Evolutionary conservation across 1,140 invertebrate genomes (phyloP), one percentile per base, ranked within the genome.

Genomic region (Drosophila leontia): DNA sequence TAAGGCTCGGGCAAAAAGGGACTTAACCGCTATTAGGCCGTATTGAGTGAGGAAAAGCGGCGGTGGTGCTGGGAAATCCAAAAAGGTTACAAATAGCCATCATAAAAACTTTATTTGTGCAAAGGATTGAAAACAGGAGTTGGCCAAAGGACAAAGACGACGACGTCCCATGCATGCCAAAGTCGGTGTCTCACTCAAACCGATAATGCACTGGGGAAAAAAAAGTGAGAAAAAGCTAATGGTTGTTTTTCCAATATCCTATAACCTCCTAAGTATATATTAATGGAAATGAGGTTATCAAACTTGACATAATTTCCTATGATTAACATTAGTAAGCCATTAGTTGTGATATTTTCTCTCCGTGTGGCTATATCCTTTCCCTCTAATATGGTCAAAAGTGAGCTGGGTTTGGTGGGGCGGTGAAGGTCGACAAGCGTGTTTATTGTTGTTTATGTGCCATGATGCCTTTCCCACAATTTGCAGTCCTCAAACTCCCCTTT

Each of bases 61-160:
- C 1, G n/a, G 23, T 7, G 41, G 51, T 34, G 59, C 37, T 51
- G 55, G 61, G 4, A 90, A 81, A 85, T 85, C 74, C 75, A 75
- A 90, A 90, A 90, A 90, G 85, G 85, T 82, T 90, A 90, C 85
- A 90, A 90, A 90, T 90, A 90, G 86, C 85, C 67, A 62, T 78
- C 86, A 90, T 90, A 90, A 90, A 90, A 90, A 90, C 65, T 90
- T 90, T 90, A 90, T 90, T 90, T 88, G 86, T 78, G 67, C 78
- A 88, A 88, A 85, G 84, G 84, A 88, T 90, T 88, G 85, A 90
- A 90, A 90, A 80, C 75, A 86, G 67, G 58, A 75, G 63, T 45
- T 62, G 62, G 41, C 57, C 74, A 60, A 58, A 68, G 60, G 60
- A 84, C 78, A 77, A 70, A 75, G 55, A 64, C 64, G 78, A 60